Conservation (phyloP, 2,797 vertebrate genomes). For the Microcaecilia unicolor region DNA sequence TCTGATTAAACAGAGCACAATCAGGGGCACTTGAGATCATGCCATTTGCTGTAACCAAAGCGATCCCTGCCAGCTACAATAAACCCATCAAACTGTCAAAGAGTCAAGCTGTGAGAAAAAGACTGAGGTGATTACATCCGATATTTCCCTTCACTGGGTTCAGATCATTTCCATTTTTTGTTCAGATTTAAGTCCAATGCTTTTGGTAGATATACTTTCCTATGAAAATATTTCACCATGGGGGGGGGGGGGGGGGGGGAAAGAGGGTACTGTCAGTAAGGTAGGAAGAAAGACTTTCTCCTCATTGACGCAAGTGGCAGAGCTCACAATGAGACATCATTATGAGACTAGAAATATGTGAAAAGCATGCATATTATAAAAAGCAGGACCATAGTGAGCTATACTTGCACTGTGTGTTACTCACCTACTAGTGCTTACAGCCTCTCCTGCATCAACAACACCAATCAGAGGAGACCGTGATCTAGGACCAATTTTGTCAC, state of each 20-base stretch:
- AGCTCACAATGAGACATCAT: too few relatives aligned
- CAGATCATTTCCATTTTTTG: constrained; percentile 55
- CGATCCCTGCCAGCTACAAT: constrained; percentile 51
- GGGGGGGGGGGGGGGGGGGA: too few relatives aligned
- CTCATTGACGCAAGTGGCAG: constrained; percentile 55
- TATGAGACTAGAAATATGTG: too few relatives aligned
- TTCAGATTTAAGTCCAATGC: constrained; percentile 55
- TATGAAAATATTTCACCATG: constrained; percentile 43
- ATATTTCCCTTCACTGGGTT: constrained; percentile 50
- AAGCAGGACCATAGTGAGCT: too few relatives aligned
- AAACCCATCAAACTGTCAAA: constrained; percentile 52
- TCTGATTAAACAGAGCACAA: constrained; percentile 52
- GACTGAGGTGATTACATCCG: constrained; percentile 37
- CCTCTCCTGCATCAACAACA: too few relatives aligned
- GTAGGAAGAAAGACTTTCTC: constrained; percentile 48
- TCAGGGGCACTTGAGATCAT: constrained; percentile 41
- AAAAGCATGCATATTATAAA: too few relatives aligned
- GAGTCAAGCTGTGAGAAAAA: constrained; percentile 57
- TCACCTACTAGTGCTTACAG: too few relatives aligned
- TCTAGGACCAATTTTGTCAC: too few relatives aligned
- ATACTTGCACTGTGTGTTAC: too few relatives aligned
- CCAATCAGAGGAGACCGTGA: too few relatives aligned
- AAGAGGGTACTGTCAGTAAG: constrained; percentile 48
- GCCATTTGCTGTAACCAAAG: constrained; percentile 47
- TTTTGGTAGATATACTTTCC: constrained; percentile 31